These are phyloP conservation scores for Lonchura striata DNA, from an alignment of 2,113 vertebrate species.

Conservation along the genomic window DNA sequence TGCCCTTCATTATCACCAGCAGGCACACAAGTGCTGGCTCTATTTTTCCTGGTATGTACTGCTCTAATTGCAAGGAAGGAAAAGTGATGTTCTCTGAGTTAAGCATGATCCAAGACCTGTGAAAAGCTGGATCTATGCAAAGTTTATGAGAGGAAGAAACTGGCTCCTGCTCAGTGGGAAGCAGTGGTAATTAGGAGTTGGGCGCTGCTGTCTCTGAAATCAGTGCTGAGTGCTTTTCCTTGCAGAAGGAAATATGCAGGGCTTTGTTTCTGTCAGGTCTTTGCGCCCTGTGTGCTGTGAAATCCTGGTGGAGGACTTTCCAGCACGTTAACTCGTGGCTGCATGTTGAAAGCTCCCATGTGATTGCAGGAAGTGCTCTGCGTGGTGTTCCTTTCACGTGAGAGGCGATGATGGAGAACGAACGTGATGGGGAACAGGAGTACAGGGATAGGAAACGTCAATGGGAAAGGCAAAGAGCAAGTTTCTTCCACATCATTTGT, in stretches of 20 bases:
- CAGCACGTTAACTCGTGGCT: neutral
- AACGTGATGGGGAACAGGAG: neutral
- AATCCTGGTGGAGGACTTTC: neutral
- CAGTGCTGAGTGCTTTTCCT: neutral
- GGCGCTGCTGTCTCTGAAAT: neutral
- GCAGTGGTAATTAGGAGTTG: neutral
- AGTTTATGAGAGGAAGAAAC: neutral
- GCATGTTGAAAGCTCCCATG: neutral
- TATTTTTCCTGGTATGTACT: neutral
- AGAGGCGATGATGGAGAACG: neutral
- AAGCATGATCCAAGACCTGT: neutral
- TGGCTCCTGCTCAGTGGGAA: neutral
- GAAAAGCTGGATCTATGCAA: neutral
- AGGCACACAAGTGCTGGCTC: neutral
- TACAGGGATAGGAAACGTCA: neutral
- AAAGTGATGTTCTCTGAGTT: neutral
- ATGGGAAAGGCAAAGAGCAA: neutral
- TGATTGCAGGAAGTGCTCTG: neutral
- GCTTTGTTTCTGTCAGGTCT: neutral
- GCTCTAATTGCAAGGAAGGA: neutral
- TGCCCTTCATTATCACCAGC: neutral
- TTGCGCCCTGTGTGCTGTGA: neutral
- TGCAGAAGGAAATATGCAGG: neutral
- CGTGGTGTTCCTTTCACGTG: neutral
- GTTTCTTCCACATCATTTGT: neutral